These are phyloP conservation scores for Penaeus indicus DNA, from an alignment of 1,140 invertebrate genomes.

Conservation along the genomic window DNA sequence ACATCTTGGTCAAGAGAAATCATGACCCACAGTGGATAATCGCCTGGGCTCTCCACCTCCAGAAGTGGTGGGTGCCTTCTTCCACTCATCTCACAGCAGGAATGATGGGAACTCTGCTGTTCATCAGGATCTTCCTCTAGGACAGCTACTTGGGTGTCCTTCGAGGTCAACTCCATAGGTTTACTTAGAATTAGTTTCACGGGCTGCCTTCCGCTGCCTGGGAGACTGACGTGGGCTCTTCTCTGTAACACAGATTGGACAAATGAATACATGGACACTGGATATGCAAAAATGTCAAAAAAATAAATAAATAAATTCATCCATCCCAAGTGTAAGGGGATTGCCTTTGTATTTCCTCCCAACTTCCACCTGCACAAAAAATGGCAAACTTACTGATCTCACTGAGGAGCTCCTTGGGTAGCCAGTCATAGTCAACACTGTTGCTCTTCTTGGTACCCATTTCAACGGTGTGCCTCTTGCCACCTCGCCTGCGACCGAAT, in stretches of 20 bases:
- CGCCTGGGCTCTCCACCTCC: too few species aligned
- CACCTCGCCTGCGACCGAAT: constrained; percentile 77
- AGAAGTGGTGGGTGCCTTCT: too few species aligned
- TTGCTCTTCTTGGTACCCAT: constrained; percentile 86
- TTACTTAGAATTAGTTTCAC: constrained; percentile 64
- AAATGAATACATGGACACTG: not conserved
- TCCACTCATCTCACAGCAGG: not conserved
- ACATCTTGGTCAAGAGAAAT: too few species aligned
- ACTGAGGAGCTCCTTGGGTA: constrained; percentile 88
- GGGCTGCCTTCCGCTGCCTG: constrained; percentile 55
- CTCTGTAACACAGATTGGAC: constrained; percentile 9
- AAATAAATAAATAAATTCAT: not conserved
- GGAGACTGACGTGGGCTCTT: constrained; percentile 57
- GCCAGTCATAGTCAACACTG: constrained; percentile 96
- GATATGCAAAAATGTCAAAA: not conserved
- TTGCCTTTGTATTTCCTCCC: not conserved
- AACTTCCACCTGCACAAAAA: not conserved
- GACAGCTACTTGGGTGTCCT: constrained; percentile 31
- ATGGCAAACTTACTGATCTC: constrained; percentile 41
- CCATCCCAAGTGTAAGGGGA: too few species aligned
- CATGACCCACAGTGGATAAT: too few species aligned
- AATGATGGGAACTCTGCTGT: not conserved
- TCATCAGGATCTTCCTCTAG: not conserved
- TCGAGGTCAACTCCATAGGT: constrained; percentile 6
- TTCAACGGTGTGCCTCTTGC: constrained; percentile 75